These are phyloP conservation scores for Protobothrops flavoviridis DNA, from an alignment of 2,113 vertebrate species.

Conservation along the genomic window DNA sequence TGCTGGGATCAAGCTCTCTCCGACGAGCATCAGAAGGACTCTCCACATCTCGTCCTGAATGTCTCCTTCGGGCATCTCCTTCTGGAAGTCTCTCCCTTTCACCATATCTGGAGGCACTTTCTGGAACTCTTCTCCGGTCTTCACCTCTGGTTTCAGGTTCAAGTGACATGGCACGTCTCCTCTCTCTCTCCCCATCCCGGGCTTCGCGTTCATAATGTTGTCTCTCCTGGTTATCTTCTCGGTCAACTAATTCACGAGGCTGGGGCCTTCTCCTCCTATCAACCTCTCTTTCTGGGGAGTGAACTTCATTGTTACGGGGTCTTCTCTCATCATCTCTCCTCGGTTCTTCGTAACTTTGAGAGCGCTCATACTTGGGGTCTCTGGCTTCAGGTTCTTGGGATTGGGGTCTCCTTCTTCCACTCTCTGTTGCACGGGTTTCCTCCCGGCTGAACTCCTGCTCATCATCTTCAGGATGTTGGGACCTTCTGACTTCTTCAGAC, in stretches of 20 bases:
- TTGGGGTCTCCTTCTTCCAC: rapidly evolving
- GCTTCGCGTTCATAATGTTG: neutral
- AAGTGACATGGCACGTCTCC: neutral
- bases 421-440: neutral
- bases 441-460: rapidly evolving
- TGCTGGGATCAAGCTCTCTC: neutral
- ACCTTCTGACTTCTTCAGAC: rapidly evolving
- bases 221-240: neutral
- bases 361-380: neutral
- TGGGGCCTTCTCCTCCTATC: neutral
- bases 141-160: neutral
- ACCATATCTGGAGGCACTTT: neutral
- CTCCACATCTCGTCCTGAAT: neutral
- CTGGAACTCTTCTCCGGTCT: neutral
- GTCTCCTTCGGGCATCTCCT: neutral
- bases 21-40: neutral
- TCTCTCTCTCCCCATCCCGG: neutral
- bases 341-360: neutral
- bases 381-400: rapidly evolving
- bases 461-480: rapidly evolving
- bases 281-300: neutral
- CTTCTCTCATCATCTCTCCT: rapidly evolving
- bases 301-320: neutral
- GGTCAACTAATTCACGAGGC: neutral
- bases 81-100: neutral